Conservation (phyloP, 2,113 vertebrate species). For the Ptilorrhoa leucosticta region DNA sequence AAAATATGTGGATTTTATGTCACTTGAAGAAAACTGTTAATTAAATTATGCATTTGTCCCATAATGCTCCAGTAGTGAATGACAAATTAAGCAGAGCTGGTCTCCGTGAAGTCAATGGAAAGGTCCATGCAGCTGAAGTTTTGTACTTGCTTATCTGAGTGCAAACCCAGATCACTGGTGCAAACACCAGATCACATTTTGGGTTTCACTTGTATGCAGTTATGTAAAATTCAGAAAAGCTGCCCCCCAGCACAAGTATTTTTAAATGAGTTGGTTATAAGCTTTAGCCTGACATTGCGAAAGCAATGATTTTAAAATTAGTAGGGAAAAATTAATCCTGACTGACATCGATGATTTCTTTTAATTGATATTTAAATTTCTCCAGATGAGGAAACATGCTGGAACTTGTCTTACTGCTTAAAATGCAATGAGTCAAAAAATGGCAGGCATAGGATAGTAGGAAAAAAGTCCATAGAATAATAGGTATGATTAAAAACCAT, state of each 20-base stretch:
- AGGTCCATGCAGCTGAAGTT: not conserved
- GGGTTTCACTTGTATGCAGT: not conserved
- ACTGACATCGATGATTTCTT: not conserved
- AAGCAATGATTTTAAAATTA: not conserved
- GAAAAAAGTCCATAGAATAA: not conserved
- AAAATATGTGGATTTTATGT: not conserved
- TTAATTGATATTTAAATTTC: conserved; percentile 7
- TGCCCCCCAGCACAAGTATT: not conserved
- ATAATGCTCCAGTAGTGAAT: not conserved
- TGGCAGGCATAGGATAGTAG: not conserved
- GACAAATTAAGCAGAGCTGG: not conserved
- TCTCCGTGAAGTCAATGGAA: not conserved
- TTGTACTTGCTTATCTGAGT: not conserved
- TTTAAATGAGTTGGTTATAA: not conserved
- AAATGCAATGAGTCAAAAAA: not conserved
- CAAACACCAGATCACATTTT: too few species aligned
- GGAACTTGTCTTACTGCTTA: not conserved
- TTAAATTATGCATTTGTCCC: not conserved
- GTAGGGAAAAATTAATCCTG: not conserved
- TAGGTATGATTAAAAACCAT: conserved; percentile 13
- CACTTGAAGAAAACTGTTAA: not conserved
- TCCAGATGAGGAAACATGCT: not conserved
- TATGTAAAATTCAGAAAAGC: not conserved
- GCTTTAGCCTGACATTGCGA: not conserved
- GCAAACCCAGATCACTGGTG: not conserved